phyloP scores from a whole-genome alignment of 2,888 invertebrate species.

The Nomada goodeniana region DNA sequence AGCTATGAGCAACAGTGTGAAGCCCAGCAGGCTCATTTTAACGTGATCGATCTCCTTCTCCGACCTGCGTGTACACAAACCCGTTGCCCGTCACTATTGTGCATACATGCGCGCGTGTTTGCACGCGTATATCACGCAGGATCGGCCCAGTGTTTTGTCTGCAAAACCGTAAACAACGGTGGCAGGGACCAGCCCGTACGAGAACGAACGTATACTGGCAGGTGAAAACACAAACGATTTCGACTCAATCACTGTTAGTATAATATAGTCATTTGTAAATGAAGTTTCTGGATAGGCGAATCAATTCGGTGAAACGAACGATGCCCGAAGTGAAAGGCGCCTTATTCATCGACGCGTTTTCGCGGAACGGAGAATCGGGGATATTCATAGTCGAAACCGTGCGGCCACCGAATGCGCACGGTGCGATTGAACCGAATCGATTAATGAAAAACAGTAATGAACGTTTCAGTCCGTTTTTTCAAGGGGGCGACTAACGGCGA shows the following conservation, averaged over 20 bases:
- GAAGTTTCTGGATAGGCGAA: background rate
- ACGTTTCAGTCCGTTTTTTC: slow-evolving; percentile 35
- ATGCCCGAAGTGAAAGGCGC: background rate
- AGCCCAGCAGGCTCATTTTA: slow-evolving; percentile 23
- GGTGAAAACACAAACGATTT: background rate
- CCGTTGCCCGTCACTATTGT: background rate
- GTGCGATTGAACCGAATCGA: slow-evolving; percentile 18
- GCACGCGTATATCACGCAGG: slow-evolving; percentile 10
- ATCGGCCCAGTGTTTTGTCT: slow-evolving; percentile 18
- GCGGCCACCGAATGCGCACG: background rate
- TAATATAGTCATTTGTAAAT: background rate
- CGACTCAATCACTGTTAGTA: background rate
- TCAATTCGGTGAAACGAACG: background rate
- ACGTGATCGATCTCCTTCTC: slow-evolving; percentile 27
- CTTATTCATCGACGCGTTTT: background rate
- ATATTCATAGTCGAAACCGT: slow-evolving; percentile 23
- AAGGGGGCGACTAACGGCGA: background rate
- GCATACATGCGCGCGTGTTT: background rate
- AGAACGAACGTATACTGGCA: background rate
- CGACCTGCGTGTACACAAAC: background rate
- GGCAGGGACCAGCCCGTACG: background rate
- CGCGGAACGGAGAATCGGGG: background rate
- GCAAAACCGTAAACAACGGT: slow-evolving; percentile 38
- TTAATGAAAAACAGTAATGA: slow-evolving; percentile 43
- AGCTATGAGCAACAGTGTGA: slow-evolving; percentile 1